Conservation (phyloP, 2,888 invertebrate species). For the Hedychridium roseum region DNA sequence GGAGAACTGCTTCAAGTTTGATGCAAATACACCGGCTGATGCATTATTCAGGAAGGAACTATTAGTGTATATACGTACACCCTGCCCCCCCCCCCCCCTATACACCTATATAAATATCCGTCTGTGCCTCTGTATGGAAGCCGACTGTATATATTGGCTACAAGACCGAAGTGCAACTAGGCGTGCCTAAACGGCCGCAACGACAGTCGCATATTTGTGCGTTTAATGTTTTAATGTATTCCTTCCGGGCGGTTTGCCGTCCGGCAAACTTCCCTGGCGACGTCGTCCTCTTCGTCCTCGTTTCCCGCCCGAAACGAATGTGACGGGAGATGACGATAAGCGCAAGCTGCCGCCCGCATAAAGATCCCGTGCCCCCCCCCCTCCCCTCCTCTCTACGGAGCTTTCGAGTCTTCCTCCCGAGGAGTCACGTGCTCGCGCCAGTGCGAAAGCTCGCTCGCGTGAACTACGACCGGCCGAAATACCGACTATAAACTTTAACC, state of each 20-base stretch:
- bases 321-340: not conserved
- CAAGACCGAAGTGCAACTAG: slow-evolving; percentile 44
- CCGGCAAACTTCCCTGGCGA: not conserved
- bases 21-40: slow-evolving; percentile 56
- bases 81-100: slow-evolving; percentile 13
- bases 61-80: slow-evolving; percentile 49
- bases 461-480: too few species aligned
- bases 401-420: too few species aligned
- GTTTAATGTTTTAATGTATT: slow-evolving; percentile 52
- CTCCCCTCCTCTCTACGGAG: not conserved
- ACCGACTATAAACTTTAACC: too few species aligned
- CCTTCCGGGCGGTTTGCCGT: slow-evolving; percentile 45
- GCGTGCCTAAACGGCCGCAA: slow-evolving; percentile 44
- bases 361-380: not conserved
- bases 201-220: slow-evolving; percentile 44
- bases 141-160: slow-evolving; percentile 31
- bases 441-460: too few species aligned
- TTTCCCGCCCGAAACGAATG: not conserved
- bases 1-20: slow-evolving; percentile 51
- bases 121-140: slow-evolving; percentile 22
- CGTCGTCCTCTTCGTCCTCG: not conserved
- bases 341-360: slow-evolving; percentile 1
- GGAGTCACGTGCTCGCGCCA: too few species aligned
- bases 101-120: slow-evolving; percentile 18
- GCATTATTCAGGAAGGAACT: slow-evolving; percentile 58